Conservation (phyloP, 2,888 invertebrate species). For the Cylindroiulus punctatus region DNA sequence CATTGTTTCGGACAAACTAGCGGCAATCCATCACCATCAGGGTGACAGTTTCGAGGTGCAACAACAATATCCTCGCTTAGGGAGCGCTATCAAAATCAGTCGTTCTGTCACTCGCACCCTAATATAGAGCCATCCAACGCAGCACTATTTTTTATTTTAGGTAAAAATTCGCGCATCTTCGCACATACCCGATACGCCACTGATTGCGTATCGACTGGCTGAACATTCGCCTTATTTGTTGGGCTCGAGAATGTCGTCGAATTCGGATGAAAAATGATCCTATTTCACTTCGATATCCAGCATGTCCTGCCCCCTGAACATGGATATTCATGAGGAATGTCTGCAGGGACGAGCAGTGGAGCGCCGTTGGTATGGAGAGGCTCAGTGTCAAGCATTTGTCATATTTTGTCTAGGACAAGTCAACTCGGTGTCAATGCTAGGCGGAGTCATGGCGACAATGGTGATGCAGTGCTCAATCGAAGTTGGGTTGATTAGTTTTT, state of each 20-base stretch:
- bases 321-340: neutral
- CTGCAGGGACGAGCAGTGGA: neutral
- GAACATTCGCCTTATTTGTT: conserved; percentile 12
- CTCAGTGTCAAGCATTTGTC: neutral
- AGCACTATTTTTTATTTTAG: neutral
- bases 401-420: neutral
- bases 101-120: conserved; percentile 34
- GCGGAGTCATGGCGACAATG: too few species aligned
- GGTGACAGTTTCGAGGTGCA: conserved; percentile 23
- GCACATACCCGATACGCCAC: neutral
- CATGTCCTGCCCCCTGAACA: neutral
- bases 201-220: conserved; percentile 11
- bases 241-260: neutral
- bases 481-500: too few species aligned
- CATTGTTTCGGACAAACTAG: conserved; percentile 26
- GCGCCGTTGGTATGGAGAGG: neutral
- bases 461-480: too few species aligned
- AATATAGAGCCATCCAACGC: conserved; percentile 22
- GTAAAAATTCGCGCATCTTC: neutral
- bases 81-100: conserved; percentile 36
- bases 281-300: conserved; percentile 29
- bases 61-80: conserved; percentile 42
- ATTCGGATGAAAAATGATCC: conserved; percentile 37
- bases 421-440: neutral
- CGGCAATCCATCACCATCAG: conserved; percentile 38